Conservation (phyloP, 2,797 vertebrate species). For the Bryconaethiops microstoma region DNA sequence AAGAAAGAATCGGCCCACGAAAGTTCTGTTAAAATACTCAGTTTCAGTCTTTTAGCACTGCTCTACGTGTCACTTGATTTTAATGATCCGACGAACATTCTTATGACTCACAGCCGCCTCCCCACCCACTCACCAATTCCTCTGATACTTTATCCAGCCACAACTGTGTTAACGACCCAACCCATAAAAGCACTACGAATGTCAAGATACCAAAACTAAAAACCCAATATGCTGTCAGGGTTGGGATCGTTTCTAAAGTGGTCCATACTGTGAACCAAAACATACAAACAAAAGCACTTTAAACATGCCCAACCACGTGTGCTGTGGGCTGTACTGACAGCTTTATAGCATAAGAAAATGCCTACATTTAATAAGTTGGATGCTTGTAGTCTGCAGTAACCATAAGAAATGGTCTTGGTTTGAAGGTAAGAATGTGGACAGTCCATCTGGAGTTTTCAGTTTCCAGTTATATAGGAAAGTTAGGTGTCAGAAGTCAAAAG, state of each 20-base stretch:
- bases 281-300: not conserved
- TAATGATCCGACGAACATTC: constrained; percentile 43
- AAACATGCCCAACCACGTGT: constrained; percentile 4
- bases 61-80: constrained; percentile 41
- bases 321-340: not conserved
- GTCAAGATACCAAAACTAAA: constrained; percentile 36
- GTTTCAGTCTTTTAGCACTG: constrained; percentile 6
- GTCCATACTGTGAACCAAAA: not conserved
- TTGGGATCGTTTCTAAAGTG: constrained; percentile 24
- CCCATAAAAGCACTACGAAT: constrained; percentile 34
- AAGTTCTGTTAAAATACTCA: constrained; percentile 46
- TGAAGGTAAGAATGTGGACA: constrained; percentile 27
- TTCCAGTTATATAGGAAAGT: not conserved
- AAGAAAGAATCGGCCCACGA: not conserved
- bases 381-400: not conserved
- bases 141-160: constrained; percentile 47
- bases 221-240: constrained; percentile 26
- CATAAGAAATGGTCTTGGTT: not conserved
- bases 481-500: constrained; percentile 28
- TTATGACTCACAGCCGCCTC: constrained; percentile 45
- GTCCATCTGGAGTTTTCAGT: not conserved
- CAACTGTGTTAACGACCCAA: constrained; percentile 48
- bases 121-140: constrained; percentile 45
- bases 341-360: not conserved
- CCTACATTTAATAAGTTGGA: not conserved